A percentile compares a stretch with the other conserved stretches of the same genome.
Conservation (phyloP, 2,888 invertebrate genomes). For the Cynaeus angustus region DNA sequence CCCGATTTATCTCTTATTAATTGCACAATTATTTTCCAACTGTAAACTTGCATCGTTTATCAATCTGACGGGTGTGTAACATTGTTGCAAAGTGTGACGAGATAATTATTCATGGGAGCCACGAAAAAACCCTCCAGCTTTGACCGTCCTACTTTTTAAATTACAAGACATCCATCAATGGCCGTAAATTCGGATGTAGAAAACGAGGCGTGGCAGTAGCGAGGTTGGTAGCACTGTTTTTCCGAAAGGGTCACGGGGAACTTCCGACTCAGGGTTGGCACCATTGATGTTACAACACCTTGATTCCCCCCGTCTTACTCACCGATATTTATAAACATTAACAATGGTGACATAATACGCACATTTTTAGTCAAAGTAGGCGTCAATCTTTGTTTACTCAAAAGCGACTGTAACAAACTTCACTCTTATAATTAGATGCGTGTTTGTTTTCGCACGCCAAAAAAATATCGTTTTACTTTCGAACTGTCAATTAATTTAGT, state of each 20-base stretch:
- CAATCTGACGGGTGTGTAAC: not conserved
- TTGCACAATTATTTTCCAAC: not conserved
- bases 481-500: not conserved
- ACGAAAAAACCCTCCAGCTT: slow-evolving; percentile 43
- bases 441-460: not conserved
- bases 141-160: slow-evolving; percentile 52
- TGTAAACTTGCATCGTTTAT: not conserved
- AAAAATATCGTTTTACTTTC: not conserved
- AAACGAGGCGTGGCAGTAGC: slow-evolving; percentile 9
- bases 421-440: not conserved
- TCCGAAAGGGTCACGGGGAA: too few relatives aligned
- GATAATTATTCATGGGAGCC: slow-evolving; percentile 37
- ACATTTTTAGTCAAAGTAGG: too few relatives aligned
- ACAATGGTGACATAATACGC: too few relatives aligned
- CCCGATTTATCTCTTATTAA: not conserved
- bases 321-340: too few relatives aligned
- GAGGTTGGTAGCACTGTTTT: not conserved
- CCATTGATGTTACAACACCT: too few relatives aligned
- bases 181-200: slow-evolving; percentile 19
- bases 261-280: too few relatives aligned
- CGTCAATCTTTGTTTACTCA: too few relatives aligned
- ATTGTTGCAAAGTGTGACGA: slow-evolving; percentile 44
- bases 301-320: too few relatives aligned
- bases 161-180: slow-evolving; percentile 26
- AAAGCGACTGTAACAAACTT: too few relatives aligned